Evolutionary conservation across 2,797 vertebrate genomes (phyloP).

Genomic region (Rhadinocentrus ornatus): DNA sequence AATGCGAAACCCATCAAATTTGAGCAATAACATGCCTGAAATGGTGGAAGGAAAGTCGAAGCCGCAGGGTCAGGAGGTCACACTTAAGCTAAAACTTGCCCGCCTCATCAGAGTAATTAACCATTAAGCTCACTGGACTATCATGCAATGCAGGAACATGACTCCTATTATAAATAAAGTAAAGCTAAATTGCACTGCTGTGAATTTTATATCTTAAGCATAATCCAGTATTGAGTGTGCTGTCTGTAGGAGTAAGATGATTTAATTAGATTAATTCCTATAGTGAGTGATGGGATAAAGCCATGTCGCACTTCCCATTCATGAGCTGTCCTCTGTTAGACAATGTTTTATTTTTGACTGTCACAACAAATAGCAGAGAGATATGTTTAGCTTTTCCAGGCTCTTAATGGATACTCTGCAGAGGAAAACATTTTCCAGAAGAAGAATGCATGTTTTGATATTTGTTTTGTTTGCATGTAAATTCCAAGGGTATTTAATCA

Average conservation of each 20-base stretch:
- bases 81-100: slow-evolving; percentile 26
- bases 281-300: slow-evolving; percentile 29
- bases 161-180: slow-evolving; percentile 15
- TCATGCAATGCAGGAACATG: slow-evolving; percentile 31
- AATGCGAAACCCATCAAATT: not conserved
- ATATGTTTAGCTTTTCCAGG: not conserved
- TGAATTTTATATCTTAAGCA: slow-evolving; percentile 42
- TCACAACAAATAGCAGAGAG: not conserved
- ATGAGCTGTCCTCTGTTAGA: not conserved
- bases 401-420: not conserved
- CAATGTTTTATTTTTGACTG: not conserved
- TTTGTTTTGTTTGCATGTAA: not conserved
- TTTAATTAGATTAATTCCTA: slow-evolving; percentile 61
- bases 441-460: not conserved
- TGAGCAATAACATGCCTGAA: slow-evolving; percentile 26
- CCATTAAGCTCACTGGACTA: slow-evolving; percentile 18
- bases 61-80: slow-evolving; percentile 39
- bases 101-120: slow-evolving; percentile 11
- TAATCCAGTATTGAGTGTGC: slow-evolving; percentile 53
- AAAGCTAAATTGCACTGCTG: slow-evolving; percentile 26
- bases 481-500: too few relatives aligned
- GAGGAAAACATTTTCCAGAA: not conserved
- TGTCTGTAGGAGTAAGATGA: slow-evolving; percentile 34
- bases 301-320: slow-evolving; percentile 38
- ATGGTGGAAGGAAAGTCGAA: slow-evolving; percentile 11